Conservation (phyloP, 2,113 vertebrate genomes). For the Lutjanus erythropterus region DNA sequence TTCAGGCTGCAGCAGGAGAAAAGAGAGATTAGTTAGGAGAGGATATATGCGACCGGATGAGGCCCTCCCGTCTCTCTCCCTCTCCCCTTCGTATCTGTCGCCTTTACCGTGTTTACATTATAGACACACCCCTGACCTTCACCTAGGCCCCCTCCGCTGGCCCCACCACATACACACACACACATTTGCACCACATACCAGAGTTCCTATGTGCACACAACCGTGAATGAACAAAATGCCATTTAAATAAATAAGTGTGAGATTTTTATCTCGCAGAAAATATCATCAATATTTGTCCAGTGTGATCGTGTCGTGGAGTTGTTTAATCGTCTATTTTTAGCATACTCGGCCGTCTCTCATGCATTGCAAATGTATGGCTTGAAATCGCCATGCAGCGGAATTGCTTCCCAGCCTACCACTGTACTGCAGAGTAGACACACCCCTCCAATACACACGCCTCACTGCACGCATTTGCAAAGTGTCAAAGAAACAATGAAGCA, state of each 20-base stretch:
- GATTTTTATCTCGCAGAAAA: not conserved
- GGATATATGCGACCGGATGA: constrained; percentile 64
- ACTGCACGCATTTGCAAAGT: constrained; percentile 64
- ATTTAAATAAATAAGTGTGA: not conserved
- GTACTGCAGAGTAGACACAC: constrained; percentile 82
- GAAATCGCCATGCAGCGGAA: constrained; percentile 66
- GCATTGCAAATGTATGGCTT: constrained; percentile 63
- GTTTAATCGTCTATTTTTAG: constrained; percentile 36
- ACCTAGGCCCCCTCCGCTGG: constrained; percentile 52
- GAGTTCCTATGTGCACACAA: constrained; percentile 14
- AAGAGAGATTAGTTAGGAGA: constrained; percentile 39
- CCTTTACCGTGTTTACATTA: constrained; percentile 74
- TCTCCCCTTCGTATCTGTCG: constrained; percentile 65
- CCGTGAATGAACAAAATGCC: constrained; percentile 2
- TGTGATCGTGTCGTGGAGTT: not conserved
- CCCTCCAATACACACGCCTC: constrained; percentile 72
- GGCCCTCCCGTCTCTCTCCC: constrained; percentile 53
- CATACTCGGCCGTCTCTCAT: constrained; percentile 26
- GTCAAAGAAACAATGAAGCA: constrained; percentile 46
- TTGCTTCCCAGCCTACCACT: constrained; percentile 74
- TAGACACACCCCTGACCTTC: constrained; percentile 79
- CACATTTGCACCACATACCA: constrained; percentile 36
- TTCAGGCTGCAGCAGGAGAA: constrained; percentile 35
- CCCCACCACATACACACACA: constrained; percentile 33
- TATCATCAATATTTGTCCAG: not conserved